Percentiles rank a stretch among this genome's conserved stretches.
Conservation (phyloP, 2,797 vertebrate genomes). For the Erpetoichthys calabaricus region DNA sequence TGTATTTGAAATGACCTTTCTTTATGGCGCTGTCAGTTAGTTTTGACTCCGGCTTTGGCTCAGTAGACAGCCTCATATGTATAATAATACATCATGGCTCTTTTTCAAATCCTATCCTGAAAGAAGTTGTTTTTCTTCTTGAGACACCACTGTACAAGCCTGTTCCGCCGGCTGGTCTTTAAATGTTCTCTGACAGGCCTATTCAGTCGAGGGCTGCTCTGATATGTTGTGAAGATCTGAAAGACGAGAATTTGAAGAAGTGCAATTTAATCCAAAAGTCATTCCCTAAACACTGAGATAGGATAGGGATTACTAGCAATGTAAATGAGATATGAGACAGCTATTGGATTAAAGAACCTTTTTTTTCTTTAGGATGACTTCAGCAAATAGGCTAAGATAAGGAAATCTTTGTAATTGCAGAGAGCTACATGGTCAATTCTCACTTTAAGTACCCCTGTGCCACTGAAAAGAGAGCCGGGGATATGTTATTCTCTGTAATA, state of each 20-base stretch:
- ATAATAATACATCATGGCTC: conserved; percentile 16
- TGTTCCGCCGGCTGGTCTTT: conserved; percentile 21
- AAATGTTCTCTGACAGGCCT: conserved; percentile 28
- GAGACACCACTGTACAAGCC: conserved; percentile 13
- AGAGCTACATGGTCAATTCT: conserved; percentile 66
- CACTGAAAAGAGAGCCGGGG: conserved; percentile 30
- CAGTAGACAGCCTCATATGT: not conserved
- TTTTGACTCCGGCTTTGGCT: not conserved
- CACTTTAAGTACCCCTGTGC: conserved; percentile 54
- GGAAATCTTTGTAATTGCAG: conserved; percentile 78
- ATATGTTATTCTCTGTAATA: conserved; percentile 42
- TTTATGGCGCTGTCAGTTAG: not conserved
- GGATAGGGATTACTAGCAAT: conserved; percentile 55
- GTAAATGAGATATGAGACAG: conserved; percentile 67
- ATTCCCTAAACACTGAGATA: conserved; percentile 58
- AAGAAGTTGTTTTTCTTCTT: conserved; percentile 34
- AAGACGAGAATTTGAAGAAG: conserved; percentile 44
- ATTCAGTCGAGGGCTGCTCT: conserved; percentile 24
- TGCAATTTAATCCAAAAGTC: conserved; percentile 53
- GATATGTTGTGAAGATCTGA: conserved; percentile 36
- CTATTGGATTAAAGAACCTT: conserved; percentile 49
- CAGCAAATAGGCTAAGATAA: conserved; percentile 69
- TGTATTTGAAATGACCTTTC: not conserved
- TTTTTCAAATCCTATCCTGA: conserved; percentile 25
- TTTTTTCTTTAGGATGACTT: conserved; percentile 52